A percentile compares a stretch with the other conserved stretches of the same genome.
phyloP scores from a whole-genome alignment of 2,797 vertebrate genomes.

The Alosa sapidissima region DNA sequence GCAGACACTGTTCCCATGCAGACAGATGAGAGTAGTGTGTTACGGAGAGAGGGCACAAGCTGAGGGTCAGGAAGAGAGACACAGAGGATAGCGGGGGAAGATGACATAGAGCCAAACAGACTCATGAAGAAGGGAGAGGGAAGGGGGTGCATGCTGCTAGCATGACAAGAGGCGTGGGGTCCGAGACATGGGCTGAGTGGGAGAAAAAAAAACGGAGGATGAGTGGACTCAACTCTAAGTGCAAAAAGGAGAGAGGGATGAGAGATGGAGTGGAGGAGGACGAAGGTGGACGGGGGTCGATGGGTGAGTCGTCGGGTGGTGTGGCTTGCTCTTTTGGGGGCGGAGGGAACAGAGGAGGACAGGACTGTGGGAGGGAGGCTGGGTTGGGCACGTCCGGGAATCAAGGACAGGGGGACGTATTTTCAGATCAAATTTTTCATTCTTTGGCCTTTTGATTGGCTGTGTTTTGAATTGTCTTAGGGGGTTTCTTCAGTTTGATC shows the following conservation, averaged over 20 bases:
- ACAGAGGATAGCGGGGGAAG: background rate
- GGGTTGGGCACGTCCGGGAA: background rate
- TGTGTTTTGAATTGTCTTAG: slow-evolving; percentile 39
- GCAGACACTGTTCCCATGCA: slow-evolving; percentile 22
- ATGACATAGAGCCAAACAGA: background rate
- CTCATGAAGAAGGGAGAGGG: slow-evolving; percentile 27
- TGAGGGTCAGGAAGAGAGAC: background rate
- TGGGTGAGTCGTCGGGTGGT: background rate
- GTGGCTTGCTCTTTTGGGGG: slow-evolving; percentile 49
- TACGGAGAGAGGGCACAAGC: background rate
- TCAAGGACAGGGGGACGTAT: slow-evolving; percentile 5
- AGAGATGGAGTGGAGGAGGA: slow-evolving; percentile 30
- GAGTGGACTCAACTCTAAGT: slow-evolving; percentile 30
- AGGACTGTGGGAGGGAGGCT: background rate
- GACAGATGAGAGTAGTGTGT: slow-evolving; percentile 22
- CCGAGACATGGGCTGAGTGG: background rate
- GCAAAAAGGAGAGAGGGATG: slow-evolving; percentile 29
- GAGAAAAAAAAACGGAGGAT: background rate
- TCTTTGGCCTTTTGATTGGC: slow-evolving; percentile 1
- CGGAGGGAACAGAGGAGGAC: slow-evolving; percentile 23
- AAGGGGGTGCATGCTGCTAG: slow-evolving; percentile 58
- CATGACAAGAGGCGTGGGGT: slow-evolving; percentile 34
- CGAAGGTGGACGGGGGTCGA: slow-evolving; percentile 31
- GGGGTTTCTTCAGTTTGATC: slow-evolving; percentile 75
- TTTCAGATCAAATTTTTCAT: background rate